Evolutionary conservation across 1,140 invertebrate species (phyloP), one percentile per base, ranked within the genome.

Genomic region (Oppia nitens): DNA sequence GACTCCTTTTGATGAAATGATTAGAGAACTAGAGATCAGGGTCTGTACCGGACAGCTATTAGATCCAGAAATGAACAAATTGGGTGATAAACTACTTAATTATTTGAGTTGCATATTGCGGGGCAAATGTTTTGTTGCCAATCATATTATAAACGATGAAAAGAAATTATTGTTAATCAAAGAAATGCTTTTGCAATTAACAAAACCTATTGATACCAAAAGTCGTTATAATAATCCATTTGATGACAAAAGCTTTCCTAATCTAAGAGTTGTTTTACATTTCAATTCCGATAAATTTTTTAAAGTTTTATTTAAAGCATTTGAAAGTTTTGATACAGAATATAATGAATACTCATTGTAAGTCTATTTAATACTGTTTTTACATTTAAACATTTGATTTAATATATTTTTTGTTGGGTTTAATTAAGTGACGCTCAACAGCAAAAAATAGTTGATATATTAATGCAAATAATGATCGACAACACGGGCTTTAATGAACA

Each of bases 41-140:
- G 28, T 64, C 40, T 27, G 51, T 4, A 61, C 32, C 23, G 56
- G 60, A 1, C 60, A 65, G 53, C 49, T 64, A 1, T 61, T 60
- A 4, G 59, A 64, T 32, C 40, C 51, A 6, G 62, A 63, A n/a
- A 64, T 66, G 4, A 67, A 66, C 32, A n/a, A n/a, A n/a, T 70
- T 88, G 23, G 94, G 93, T 20, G 93, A 93, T 66, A 88, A 90
- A 65, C 73, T 98, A 56, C 72, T 98, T 54, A 84, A 98, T 12
- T 96, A 94, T 68, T 71, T 79, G 24, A 75, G 89, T 56, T 93
- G 91, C 67, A 96, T 92, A 69, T 75, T 98, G 63, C 85, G 86
- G 23, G 94, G 93, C n/a, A n/a, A n/a, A n/a, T n/a, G n/a, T n/a
- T n/a, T n/a, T n/a, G n/a, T 1, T 76, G 88, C 59, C 83, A 83